These are phyloP conservation scores for Aphelinus atriplicis DNA, from an alignment of 1,140 invertebrate genomes.

Conservation along the genomic window DNA sequence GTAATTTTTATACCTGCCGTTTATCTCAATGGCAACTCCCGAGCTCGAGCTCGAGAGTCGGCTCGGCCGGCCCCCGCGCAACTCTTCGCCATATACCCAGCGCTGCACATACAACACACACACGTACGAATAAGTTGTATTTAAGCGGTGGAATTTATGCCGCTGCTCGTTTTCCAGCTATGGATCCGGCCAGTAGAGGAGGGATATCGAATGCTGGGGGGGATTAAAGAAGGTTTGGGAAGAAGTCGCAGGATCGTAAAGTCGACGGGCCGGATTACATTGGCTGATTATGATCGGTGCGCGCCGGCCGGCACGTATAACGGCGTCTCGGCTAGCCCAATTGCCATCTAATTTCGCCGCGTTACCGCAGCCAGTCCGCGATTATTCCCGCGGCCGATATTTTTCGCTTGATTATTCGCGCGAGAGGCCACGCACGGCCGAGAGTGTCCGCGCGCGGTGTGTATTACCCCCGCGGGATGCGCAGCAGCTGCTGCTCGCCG, in stretches of 20 bases:
- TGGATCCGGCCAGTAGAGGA: slow-evolving; percentile 34
- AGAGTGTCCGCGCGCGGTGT: no score
- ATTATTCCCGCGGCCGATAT: slow-evolving; percentile 25
- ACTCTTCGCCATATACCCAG: not conserved
- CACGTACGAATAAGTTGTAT: slow-evolving; percentile 17
- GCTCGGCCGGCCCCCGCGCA: not conserved
- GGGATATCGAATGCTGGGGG: no score
- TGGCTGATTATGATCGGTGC: slow-evolving; percentile 57
- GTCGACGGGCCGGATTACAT: slow-evolving; percentile 49
- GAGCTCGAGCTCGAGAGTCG: not conserved
- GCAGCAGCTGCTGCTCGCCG: not conserved
- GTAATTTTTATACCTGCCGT: slow-evolving; percentile 16
- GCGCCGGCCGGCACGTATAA: slow-evolving; percentile 41
- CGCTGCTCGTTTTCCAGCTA: slow-evolving; percentile 19
- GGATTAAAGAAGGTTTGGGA: no score
- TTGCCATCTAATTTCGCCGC: slow-evolving; percentile 32
- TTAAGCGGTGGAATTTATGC: slow-evolving; percentile 13
- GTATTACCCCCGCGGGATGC: not conserved
- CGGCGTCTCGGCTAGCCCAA: no score
- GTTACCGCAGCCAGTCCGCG: slow-evolving; percentile 2
- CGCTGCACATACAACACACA: not conserved
- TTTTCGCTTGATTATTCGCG: slow-evolving; percentile 17
- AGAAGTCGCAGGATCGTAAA: slow-evolving; percentile 44
- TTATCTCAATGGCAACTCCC: no score
- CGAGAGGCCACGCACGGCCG: no score